phyloP scores from a whole-genome alignment of 2,888 invertebrate species.

The Lymantria monacha region DNA sequence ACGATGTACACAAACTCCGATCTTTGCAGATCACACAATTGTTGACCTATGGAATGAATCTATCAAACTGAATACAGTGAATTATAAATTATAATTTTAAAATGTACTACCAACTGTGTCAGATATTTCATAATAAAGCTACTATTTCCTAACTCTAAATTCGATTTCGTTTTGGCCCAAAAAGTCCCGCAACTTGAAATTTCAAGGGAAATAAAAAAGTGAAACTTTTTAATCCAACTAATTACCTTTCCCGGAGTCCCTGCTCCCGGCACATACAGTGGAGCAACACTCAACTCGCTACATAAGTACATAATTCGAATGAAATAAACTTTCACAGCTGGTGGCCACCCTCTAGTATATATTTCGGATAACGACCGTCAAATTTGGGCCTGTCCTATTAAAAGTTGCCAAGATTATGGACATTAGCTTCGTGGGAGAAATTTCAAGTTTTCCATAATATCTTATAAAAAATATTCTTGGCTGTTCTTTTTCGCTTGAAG shows the following conservation, averaged over 20 bases:
- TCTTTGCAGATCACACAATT: too few relatives aligned
- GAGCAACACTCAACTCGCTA: slow-evolving; percentile 16
- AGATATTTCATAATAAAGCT: not conserved
- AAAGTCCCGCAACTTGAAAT: not conserved
- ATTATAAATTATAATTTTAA: too few relatives aligned
- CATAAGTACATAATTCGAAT: slow-evolving; percentile 38
- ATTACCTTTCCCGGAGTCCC: slow-evolving; percentile 5
- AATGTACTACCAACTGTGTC: not conserved
- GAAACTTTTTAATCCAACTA: slow-evolving; percentile 8
- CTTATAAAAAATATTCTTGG: slow-evolving; percentile 38
- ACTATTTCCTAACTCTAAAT: not conserved
- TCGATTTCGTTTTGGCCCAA: not conserved
- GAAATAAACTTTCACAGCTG: slow-evolving; percentile 64
- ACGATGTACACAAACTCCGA: too few relatives aligned
- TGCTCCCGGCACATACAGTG: slow-evolving; percentile 7
- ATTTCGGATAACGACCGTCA: slow-evolving; percentile 76
- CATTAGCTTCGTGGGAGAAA: slow-evolving; percentile 70
- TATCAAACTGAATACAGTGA: too few relatives aligned
- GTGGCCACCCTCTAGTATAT: slow-evolving; percentile 62
- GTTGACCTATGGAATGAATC: too few relatives aligned
- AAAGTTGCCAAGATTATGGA: slow-evolving; percentile 78
- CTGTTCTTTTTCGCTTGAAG: slow-evolving; percentile 35
- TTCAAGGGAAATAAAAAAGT: slow-evolving; percentile 1
- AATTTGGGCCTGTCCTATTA: slow-evolving; percentile 75
- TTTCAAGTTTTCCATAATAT: slow-evolving; percentile 68